Base-by-base conservation (phyloP, 2,113 vertebrate species). In the Bufo bufo region DNA sequence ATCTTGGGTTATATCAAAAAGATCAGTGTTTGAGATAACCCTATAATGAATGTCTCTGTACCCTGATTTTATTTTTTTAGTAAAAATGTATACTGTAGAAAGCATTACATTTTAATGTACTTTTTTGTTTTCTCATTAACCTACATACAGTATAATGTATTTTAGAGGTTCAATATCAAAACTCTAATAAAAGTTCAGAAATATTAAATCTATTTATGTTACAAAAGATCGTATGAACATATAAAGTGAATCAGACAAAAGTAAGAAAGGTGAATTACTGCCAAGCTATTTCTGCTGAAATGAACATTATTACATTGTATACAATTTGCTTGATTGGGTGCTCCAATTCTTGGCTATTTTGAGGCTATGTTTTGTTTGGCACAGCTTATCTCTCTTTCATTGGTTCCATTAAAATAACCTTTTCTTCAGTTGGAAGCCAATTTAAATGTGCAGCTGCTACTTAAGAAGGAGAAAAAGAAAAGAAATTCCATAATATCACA, bases 371-470 rank as follows among this genome's bases (percentile, higher is more conserved):
- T 81, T 81, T 87, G 85, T 87, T 81, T 72, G 23, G 85, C 63
- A 87, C 84, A 85, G 77, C 72, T 87, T 87, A 87, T 81, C 77
- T 87, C 85, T 87, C 23, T 87, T 80, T 79, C 85, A 87, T 54
- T 86, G 63, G 65, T 71, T 87, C 65, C 85, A 80, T 81, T 81
- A 81, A 81, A 87, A 87, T 33, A 77, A 81, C 66, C 61, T 45
- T 87, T 81, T 84, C 45, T 80, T 59, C 77, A 47, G 85, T 49
- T 8, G 85, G 85, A 87, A 58, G 85, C 77, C 85, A 87, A 87
- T 72, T 87, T 81, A 72, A 80, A 87, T 80, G 59, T 87, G 77
- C 86, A 87, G 77, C 77, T 87, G 77, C n/a, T 82, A 58, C 78
- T 81, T 87, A 59, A 69, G 63, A 80, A 75, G 20, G 80, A 52